Evolutionary conservation across 2,113 vertebrate genomes (phyloP).

Genomic region (Xerus inauris): DNA sequence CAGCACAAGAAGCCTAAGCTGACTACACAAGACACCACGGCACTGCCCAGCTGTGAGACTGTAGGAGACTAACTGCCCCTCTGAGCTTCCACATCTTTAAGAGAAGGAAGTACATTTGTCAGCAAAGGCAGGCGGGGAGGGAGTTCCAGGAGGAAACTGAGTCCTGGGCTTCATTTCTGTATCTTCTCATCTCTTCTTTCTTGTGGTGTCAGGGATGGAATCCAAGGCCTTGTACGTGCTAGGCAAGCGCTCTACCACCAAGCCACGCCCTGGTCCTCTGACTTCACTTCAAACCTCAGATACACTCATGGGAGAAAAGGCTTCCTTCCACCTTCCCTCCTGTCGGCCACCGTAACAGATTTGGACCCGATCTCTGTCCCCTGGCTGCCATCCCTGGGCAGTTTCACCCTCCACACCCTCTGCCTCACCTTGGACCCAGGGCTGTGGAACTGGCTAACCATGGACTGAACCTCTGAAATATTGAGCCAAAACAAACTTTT

Average conservation of each 20-base stretch:
- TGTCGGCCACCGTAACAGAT: background rate
- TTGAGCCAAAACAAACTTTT: too few relatives aligned
- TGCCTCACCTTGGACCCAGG: too few relatives aligned
- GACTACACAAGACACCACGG: background rate
- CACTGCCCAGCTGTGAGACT: background rate
- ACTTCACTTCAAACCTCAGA: background rate
- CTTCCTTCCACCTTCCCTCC: too few relatives aligned
- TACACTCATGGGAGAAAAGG: background rate
- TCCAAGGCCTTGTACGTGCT: too few relatives aligned
- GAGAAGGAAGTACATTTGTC: background rate
- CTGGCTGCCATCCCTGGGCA: too few relatives aligned
- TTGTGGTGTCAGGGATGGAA: too few relatives aligned
- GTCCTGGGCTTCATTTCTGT: background rate
- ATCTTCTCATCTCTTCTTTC: too few relatives aligned
- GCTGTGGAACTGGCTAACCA: too few relatives aligned
- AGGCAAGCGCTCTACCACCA: too few relatives aligned
- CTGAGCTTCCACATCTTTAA: background rate
- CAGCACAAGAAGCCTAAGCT: background rate
- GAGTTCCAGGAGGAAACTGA: background rate
- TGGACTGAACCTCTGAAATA: too few relatives aligned
- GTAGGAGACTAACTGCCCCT: background rate
- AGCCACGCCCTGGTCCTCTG: too few relatives aligned
- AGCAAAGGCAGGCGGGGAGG: background rate
- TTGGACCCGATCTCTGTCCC: rapidly evolving
- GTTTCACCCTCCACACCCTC: rapidly evolving